These are phyloP conservation scores for Orgyia antiqua DNA, from an alignment of 2,888 invertebrate genomes.

Conservation along the genomic window DNA sequence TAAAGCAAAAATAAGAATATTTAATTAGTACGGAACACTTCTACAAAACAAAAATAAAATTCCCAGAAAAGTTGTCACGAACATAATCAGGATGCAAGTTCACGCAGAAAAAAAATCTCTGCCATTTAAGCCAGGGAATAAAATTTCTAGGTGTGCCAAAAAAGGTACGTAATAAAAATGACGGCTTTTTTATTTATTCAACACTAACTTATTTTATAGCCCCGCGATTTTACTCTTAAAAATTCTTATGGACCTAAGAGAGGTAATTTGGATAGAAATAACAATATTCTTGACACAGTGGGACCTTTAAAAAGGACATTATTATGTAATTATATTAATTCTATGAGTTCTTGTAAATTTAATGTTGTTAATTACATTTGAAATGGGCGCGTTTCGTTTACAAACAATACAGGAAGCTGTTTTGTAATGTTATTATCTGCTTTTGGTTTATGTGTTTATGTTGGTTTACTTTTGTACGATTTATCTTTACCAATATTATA, in stretches of 20 bases:
- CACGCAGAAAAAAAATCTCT: constrained; percentile 14
- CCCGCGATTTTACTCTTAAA: constrained; percentile 23
- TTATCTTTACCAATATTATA: too few species aligned
- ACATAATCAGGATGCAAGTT: constrained; percentile 14
- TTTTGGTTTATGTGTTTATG: too few species aligned
- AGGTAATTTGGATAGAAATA: constrained; percentile 28
- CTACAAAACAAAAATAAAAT: too few species aligned
- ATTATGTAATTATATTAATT: constrained; percentile 26
- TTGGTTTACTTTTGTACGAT: too few species aligned
- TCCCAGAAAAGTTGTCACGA: too few species aligned
- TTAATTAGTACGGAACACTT: too few species aligned
- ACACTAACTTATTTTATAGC: constrained; percentile 24
- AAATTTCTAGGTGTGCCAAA: constrained; percentile 15
- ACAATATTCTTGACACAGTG: constrained; percentile 19
- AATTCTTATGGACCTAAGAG: constrained; percentile 31
- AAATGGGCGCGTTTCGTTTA: constrained; percentile 10
- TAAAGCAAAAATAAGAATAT: too few species aligned
- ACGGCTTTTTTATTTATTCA: constrained; percentile 31
- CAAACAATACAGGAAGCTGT: constrained; percentile 9
- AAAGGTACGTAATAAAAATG: constrained; percentile 29
- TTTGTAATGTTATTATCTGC: constrained; percentile 14
- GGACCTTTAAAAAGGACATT: constrained; percentile 18
- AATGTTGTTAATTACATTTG: constrained; percentile 25
- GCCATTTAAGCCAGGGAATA: constrained; percentile 18
- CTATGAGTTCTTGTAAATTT: constrained; percentile 20